Evolutionary conservation across 2,888 invertebrate species (phyloP), one percentile per base, ranked within the genome.

Genomic region (Dasypogon diadema): DNA sequence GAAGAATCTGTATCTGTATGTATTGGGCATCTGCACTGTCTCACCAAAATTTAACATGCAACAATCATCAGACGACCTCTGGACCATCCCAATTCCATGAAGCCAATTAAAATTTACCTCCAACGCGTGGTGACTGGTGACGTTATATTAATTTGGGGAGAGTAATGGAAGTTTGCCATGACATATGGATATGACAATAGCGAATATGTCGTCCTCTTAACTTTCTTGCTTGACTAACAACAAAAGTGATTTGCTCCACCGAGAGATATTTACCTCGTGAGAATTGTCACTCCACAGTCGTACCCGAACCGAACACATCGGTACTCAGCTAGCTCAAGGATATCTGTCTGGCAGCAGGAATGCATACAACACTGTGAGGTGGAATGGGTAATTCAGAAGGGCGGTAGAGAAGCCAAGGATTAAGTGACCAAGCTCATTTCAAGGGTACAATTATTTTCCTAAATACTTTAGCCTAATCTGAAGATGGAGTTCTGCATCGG

Each of bases 401-500:
- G 18, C 60, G 16, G 1, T 42, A 37, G 37, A 37, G 18, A 10
- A 60, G 6, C 60, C 60, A 16, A 24, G 65, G 65, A 68, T 68
- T 46, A 68, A 68, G 48, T 48, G 46, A n/a, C 48, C 48, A 68
- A 48, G 48, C 48, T 68, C 65, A 46, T 48, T 68, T 60, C 37
- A 3, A 37, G 26, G 16, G 24, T 68, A 48, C 48, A 68, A 68
- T 68, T 68, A 68, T 68, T 68, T 68, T 48, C 48, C 26, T 48
- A 68, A 68, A 68, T 68, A 68, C 48, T 68, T 68, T 48, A 48
- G 48, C 65, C 16, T 68, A 68, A 68, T 48, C 65, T 68, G 48
- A 68, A 60, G 34, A 42, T 21, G 60, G 21, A 60, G 12, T 37
- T 37, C 10, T 10, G 60, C 18, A 37, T 16, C 12, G n/a, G 18